Conservation (phyloP, 2,797 vertebrate genomes). For the Microhierax caerulescens region DNA sequence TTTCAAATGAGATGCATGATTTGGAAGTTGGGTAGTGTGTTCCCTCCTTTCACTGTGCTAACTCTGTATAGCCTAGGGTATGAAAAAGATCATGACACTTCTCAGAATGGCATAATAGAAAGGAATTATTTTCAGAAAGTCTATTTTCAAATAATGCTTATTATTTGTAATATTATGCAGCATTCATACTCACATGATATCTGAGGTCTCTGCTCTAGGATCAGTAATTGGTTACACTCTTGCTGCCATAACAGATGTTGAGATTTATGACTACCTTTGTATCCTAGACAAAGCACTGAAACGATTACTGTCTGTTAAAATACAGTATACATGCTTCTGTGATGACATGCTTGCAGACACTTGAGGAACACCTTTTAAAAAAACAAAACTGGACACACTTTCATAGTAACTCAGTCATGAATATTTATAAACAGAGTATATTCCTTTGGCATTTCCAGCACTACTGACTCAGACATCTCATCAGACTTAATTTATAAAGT, state of each 20-base stretch:
- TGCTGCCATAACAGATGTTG: neutral
- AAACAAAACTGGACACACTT: neutral
- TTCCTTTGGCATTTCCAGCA: neutral
- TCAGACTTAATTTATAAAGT: constrained; percentile 6
- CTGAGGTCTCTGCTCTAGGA: neutral
- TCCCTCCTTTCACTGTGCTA: constrained; percentile 35
- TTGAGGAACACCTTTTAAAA: neutral
- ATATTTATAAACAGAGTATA: neutral
- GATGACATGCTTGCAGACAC: neutral
- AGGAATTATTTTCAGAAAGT: neutral
- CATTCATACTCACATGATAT: neutral
- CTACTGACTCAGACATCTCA: neutral
- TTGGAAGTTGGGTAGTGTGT: neutral
- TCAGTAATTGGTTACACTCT: neutral
- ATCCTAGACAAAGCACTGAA: neutral
- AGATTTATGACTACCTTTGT: neutral
- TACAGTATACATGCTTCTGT: accelerated
- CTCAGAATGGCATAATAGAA: neutral
- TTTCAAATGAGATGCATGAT: neutral
- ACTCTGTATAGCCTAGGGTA: constrained; percentile 29
- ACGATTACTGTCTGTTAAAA: neutral
- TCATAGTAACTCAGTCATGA: neutral
- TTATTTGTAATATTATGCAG: neutral
- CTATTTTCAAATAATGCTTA: neutral
- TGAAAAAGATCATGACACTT: neutral